Percentiles rank a stretch among this genome's conserved stretches.
phyloP scores from a whole-genome alignment of 2,113 vertebrate genomes.

The Bettongia penicillata region DNA sequence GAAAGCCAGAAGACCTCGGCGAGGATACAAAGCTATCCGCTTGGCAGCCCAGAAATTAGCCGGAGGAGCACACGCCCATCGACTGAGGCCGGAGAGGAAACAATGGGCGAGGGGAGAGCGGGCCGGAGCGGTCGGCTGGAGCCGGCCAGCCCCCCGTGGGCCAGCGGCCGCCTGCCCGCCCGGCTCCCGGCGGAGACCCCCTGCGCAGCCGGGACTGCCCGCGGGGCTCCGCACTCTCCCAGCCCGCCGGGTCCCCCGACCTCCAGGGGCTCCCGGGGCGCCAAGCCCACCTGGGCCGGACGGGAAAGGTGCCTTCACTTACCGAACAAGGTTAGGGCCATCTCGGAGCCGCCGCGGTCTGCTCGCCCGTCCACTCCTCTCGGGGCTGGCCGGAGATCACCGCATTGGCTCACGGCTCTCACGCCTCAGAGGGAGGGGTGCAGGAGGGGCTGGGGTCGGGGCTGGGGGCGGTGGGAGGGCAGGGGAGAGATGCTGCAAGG shows the following conservation, averaged over 20 bases:
- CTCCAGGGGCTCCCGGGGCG: not conserved
- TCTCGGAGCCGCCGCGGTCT: slow-evolving; percentile 63
- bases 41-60: slow-evolving; percentile 48
- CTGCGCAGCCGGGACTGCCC: not conserved
- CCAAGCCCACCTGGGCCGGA: slow-evolving; percentile 63
- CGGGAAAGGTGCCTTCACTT: slow-evolving; percentile 72
- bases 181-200: not conserved
- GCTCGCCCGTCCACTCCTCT: slow-evolving; percentile 35
- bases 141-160: slow-evolving; percentile 35
- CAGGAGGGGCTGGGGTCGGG: slow-evolving; percentile 64
- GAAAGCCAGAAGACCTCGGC: not conserved
- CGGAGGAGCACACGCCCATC: slow-evolving; percentile 82
- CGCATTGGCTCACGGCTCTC: slow-evolving; percentile 66
- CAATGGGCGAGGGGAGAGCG: slow-evolving; percentile 79
- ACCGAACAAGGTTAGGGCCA: slow-evolving; percentile 90
- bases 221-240: not conserved
- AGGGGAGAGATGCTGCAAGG: slow-evolving; percentile 63
- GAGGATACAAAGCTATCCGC: not conserved
- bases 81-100: slow-evolving; percentile 76
- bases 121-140: not conserved
- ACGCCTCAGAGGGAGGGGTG: slow-evolving; percentile 22
- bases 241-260: not conserved
- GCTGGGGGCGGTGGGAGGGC: not conserved
- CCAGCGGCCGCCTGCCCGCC: not conserved
- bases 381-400: slow-evolving; percentile 48